These are phyloP conservation scores for Buphagus erythrorhynchus DNA, from an alignment of 2,797 vertebrate species.

Conservation along the genomic window DNA sequence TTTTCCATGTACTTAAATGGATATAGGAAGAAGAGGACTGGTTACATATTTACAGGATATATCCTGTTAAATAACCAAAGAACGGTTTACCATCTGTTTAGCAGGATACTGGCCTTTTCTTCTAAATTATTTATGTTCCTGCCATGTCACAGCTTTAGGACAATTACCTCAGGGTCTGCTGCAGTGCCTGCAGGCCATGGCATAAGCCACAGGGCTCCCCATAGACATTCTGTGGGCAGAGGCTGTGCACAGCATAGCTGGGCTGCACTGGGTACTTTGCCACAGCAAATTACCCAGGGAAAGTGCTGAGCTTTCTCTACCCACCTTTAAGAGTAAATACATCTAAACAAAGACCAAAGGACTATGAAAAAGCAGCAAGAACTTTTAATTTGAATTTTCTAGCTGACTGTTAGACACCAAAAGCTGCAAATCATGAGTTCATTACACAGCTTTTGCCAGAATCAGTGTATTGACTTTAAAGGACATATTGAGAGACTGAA, in stretches of 20 bases:
- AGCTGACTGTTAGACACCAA: background rate
- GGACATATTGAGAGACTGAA: background rate
- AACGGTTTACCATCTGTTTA: conserved; percentile 6
- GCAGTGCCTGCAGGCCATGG: background rate
- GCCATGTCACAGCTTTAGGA: background rate
- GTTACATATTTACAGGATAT: background rate
- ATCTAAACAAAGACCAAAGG: background rate
- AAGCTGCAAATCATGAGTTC: background rate
- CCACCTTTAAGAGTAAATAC: background rate
- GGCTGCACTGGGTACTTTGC: background rate
- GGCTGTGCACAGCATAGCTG: background rate
- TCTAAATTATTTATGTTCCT: conserved; percentile 34
- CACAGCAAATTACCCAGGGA: background rate
- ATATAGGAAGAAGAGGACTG: background rate
- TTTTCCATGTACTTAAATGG: conserved; percentile 9
- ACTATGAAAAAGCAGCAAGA: background rate
- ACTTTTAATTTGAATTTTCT: background rate
- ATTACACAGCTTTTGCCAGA: background rate
- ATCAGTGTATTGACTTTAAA: background rate
- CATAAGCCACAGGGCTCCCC: background rate
- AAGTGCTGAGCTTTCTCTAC: background rate
- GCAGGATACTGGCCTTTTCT: background rate
- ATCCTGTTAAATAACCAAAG: background rate
- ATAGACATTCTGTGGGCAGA: background rate
- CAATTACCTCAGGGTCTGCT: background rate